Base-by-base conservation (phyloP, 2,113 vertebrate species). In the Zosterops lateralis region DNA sequence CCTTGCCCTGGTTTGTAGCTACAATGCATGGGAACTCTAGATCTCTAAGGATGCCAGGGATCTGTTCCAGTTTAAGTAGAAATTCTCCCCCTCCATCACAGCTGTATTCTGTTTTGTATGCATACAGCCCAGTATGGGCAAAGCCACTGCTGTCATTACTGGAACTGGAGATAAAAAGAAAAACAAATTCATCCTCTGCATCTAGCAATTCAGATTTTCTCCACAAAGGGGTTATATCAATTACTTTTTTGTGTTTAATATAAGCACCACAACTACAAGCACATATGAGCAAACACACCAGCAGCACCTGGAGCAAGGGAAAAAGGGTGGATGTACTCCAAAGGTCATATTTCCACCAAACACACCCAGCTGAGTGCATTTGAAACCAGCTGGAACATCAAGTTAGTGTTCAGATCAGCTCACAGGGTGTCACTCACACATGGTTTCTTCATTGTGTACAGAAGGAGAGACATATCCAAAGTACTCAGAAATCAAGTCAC, bases 401-500 rank as follows among this genome's bases (percentile, higher is more conserved):
- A 95, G 73, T 87, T 94, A 95, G 74, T 74, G 48, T 96, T 97
- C 38, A 8, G 34, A 92, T 94, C 91, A 92, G 62, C 50, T 91
- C 75, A 9, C n/a, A 91, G 67, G 25, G 28, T 77, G 21, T 77
- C 53, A 79, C 2, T 0, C 1, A 13, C 2, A 0, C 1, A 11
- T 64, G 72, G 45, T 60, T 95, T 70, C 53, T 85, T 77, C 76
- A 47, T 28, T 72, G 45, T 5, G 4, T 65, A 32, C 81, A 66
- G 68, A 94, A 84, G 90, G 56, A 92, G 75, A 29, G 17, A 42
- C 26, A 61, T 22, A 92, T 57, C 28, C 29, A 79, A 73, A 62
- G 40, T 21, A 8, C 29, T 62, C 42, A 60, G 44, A 56, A 82
- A 54, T 88, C 17, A 51, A 76, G 16, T 53, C 21, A 32, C 19